phyloP scores from a whole-genome alignment of 1,140 invertebrate species.

The Drosophila leontia region DNA sequence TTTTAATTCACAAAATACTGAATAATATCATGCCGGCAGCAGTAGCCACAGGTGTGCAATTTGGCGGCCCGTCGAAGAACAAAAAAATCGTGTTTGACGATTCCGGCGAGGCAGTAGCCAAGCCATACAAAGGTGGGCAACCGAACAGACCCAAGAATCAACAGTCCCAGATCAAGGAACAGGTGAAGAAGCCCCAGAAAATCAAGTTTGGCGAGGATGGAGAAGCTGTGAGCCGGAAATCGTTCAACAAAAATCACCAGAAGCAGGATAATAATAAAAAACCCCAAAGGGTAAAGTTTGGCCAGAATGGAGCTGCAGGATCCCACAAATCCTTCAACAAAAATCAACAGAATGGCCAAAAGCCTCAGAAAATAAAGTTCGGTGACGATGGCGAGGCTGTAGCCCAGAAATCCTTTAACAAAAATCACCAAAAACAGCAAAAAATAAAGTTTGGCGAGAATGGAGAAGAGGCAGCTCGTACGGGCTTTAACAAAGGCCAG shows the following conservation, averaged over 20 bases:
- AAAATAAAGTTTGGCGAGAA: slow-evolving; percentile 30
- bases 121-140: slow-evolving; percentile 36
- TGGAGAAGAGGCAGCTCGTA: background rate
- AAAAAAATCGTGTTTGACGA: slow-evolving; percentile 81
- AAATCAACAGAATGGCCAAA: slow-evolving; percentile 7
- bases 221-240: slow-evolving; percentile 3
- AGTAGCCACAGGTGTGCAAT: slow-evolving; percentile 47
- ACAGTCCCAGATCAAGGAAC: slow-evolving; percentile 20
- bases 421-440: slow-evolving; percentile 36
- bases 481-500: background rate
- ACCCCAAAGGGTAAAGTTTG: slow-evolving; percentile 44
- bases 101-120: slow-evolving; percentile 60
- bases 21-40: slow-evolving; percentile 67
- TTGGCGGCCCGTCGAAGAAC: slow-evolving; percentile 58
- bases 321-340: slow-evolving; percentile 2
- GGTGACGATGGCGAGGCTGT: slow-evolving; percentile 69
- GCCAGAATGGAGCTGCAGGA: slow-evolving; percentile 19
- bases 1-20: slow-evolving; percentile 13
- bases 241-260: slow-evolving; percentile 24
- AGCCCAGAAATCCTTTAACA: slow-evolving; percentile 13
- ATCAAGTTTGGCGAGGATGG: slow-evolving; percentile 30
- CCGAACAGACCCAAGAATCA: slow-evolving; percentile 22
- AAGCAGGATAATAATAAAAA: slow-evolving; percentile 35
- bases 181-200: slow-evolving; percentile 42
- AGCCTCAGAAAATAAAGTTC: slow-evolving; percentile 73